A percentile compares a stretch with the other conserved stretches of the same genome.
Evolutionary conservation across 2,888 invertebrate genomes (phyloP).

Genomic region (Lithophane semibrunnea): DNA sequence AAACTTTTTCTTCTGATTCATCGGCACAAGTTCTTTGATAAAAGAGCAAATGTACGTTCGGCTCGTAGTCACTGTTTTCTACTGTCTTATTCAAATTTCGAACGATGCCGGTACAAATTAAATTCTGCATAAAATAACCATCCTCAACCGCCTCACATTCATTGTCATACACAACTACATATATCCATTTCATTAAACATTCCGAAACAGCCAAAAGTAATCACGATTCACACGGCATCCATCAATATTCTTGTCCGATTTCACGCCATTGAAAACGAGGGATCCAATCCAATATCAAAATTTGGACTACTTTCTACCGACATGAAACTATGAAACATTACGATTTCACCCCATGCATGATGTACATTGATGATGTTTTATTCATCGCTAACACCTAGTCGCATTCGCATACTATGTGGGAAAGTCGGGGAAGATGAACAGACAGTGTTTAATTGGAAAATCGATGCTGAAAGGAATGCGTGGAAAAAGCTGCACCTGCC

Average conservation of each 20-base stretch:
- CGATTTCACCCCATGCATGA: conserved; percentile 62
- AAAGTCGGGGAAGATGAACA: conserved; percentile 49
- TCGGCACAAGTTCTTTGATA: background rate
- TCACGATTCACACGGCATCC: conserved; percentile 57
- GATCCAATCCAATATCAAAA: conserved; percentile 40
- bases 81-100: background rate
- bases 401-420: conserved; percentile 45
- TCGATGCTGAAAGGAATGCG: conserved; percentile 50
- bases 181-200: conserved; percentile 36
- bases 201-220: conserved; percentile 30
- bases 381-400: conserved; percentile 55
- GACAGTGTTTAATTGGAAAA: conserved; percentile 55
- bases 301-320: conserved; percentile 57
- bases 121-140: conserved; percentile 18
- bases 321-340: conserved; percentile 28
- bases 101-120: background rate
- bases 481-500: conserved; percentile 40
- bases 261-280: conserved; percentile 49
- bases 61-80: background rate
- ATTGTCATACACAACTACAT: background rate
- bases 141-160: conserved; percentile 2
- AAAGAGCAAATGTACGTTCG: background rate
- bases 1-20: background rate
- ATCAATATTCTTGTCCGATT: conserved; percentile 44
- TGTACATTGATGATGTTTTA: conserved; percentile 58